phyloP scores from a whole-genome alignment of 2,113 vertebrate genomes.

The Addax nasomaculatus region DNA sequence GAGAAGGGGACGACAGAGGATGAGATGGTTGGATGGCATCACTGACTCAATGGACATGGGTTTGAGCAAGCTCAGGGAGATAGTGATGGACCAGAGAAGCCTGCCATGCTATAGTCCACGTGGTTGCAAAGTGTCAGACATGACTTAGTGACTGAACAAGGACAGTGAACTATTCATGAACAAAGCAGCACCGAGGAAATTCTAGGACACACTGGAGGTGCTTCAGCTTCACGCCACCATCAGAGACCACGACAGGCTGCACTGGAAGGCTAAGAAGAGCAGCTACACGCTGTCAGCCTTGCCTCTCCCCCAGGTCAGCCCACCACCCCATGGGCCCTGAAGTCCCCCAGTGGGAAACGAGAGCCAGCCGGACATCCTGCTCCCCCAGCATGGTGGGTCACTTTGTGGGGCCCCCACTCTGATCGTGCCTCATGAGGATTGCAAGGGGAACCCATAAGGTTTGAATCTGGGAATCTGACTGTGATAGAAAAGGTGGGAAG shows the following conservation, averaged over 20 bases:
- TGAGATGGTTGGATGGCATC: neutral
- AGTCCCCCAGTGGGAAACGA: neutral
- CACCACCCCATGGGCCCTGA: neutral
- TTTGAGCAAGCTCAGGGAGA: neutral
- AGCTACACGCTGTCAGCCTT: neutral
- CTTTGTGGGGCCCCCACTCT: neutral
- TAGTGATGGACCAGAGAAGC: neutral
- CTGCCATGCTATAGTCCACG: neutral
- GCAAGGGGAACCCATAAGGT: rapidly evolving
- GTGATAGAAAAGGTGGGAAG: neutral
- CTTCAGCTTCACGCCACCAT: too few species aligned
- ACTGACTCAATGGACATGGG: neutral
- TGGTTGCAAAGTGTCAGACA: neutral
- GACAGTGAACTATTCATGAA: neutral
- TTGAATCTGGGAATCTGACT: neutral
- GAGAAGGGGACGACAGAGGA: neutral
- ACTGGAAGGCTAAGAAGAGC: neutral
- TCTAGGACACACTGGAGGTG: neutral
- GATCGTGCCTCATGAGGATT: neutral
- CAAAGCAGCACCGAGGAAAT: neutral
- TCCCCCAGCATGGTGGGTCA: neutral
- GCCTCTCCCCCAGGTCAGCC: neutral
- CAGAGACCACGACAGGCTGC: neutral
- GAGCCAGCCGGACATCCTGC: neutral
- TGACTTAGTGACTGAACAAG: neutral